Percentiles rank a stretch among this genome's conserved stretches.
phyloP scores from a whole-genome alignment of 1,140 invertebrate genomes.

The Kradibia gibbosae region DNA sequence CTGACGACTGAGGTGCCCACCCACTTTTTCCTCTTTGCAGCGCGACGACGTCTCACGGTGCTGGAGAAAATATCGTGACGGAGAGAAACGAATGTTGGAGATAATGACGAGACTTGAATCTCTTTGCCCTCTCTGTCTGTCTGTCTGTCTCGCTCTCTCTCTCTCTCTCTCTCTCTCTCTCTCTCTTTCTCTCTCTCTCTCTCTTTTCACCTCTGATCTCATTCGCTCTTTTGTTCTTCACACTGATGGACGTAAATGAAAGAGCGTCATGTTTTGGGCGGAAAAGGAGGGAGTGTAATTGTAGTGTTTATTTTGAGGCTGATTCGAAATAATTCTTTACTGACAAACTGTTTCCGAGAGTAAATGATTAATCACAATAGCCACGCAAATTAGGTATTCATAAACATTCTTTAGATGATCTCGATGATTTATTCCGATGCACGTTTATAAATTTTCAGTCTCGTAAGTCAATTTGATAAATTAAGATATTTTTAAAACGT shows the following conservation, averaged over 20 bases:
- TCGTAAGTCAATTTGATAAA: slow-evolving; percentile 24
- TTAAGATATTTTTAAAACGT: slow-evolving; percentile 35
- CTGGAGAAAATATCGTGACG: slow-evolving; percentile 31
- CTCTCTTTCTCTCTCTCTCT: neutral
- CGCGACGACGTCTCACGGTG: slow-evolving; percentile 18
- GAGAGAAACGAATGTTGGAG: slow-evolving; percentile 32
- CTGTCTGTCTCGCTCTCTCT: neutral
- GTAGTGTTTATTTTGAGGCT: slow-evolving; percentile 45
- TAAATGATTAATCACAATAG: slow-evolving; percentile 32
- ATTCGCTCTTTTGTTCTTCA: neutral
- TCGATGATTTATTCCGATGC: slow-evolving; percentile 30
- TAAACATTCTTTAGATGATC: slow-evolving; percentile 36
- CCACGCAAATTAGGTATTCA: slow-evolving; percentile 37
- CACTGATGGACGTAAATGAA: neutral
- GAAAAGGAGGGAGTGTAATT: slow-evolving; percentile 27
- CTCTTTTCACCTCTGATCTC: neutral
- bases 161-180: neutral
- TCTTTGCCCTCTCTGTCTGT: neutral
- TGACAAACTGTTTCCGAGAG: slow-evolving; percentile 41
- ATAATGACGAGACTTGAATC: slow-evolving; percentile 22
- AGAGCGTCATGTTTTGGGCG: too few species aligned
- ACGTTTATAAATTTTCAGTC: slow-evolving; percentile 35
- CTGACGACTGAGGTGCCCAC: slow-evolving; percentile 58
- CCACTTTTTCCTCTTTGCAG: neutral
- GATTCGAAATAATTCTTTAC: slow-evolving; percentile 43